Evolutionary conservation across 2,113 vertebrate species (phyloP).

Genomic region (Galemys pyrenaicus): DNA sequence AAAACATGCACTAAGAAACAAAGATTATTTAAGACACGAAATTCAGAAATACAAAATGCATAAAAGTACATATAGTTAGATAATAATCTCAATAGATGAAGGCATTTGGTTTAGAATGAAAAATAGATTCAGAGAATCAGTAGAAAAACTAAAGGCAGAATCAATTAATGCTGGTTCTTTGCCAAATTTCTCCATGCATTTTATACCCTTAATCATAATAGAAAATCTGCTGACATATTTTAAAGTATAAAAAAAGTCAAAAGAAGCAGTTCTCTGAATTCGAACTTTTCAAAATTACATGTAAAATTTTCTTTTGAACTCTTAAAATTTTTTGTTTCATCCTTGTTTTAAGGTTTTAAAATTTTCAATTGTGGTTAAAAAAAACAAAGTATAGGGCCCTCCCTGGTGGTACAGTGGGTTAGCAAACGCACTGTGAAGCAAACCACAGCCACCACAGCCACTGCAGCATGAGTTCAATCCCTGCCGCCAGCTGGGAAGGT

Average conservation of each 20-base stretch:
- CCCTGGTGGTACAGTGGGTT: too few species aligned
- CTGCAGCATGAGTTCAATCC: too few species aligned
- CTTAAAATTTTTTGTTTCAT: background rate
- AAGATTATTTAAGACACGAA: background rate
- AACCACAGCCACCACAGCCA: too few species aligned
- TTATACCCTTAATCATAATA: background rate
- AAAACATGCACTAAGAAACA: background rate
- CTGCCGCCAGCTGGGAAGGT: too few species aligned
- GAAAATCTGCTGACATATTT: background rate
- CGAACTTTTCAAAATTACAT: constrained; percentile 13
- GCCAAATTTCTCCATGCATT: constrained; percentile 2
- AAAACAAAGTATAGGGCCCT: background rate
- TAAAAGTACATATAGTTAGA: background rate
- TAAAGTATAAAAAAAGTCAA: constrained; percentile 5
- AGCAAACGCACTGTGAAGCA: too few species aligned
- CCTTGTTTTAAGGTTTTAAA: background rate
- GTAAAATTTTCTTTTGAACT: constrained; percentile 1
- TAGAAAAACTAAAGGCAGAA: constrained; percentile 47
- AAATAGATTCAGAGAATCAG: constrained; percentile 31
- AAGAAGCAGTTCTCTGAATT: constrained; percentile 21
- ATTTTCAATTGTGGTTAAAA: background rate
- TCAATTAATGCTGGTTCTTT: constrained; percentile 31
- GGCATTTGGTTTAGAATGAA: constrained; percentile 19
- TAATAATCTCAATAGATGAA: constrained; percentile 10
- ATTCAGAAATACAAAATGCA: constrained; percentile 14